A percentile compares a stretch with the other conserved stretches of the same genome.
Evolutionary conservation across 2,113 vertebrate species (phyloP).

Genomic region (Notothenia rossii): DNA sequence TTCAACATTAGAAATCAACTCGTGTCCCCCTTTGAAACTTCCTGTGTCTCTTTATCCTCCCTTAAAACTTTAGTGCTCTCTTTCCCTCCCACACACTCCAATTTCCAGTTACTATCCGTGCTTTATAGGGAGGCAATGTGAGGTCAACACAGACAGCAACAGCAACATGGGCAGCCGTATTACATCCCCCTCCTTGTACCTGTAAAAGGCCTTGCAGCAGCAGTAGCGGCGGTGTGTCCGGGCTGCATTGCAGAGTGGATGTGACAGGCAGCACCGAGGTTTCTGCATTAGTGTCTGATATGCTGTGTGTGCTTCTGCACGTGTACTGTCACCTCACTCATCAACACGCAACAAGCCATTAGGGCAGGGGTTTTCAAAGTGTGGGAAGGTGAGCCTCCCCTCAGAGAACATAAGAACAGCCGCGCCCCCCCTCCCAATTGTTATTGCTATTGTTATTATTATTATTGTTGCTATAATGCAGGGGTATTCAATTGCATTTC

Average conservation of each 20-base stretch:
- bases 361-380: too few species aligned
- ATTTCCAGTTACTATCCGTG: background rate
- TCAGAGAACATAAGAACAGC: too few species aligned
- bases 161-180: constrained; percentile 12
- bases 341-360: constrained; percentile 23
- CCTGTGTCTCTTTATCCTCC: background rate
- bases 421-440: too few species aligned
- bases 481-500: too few species aligned
- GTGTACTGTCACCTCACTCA: constrained; percentile 43
- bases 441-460: too few species aligned
- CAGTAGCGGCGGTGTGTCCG: constrained; percentile 18
- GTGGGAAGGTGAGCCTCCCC: too few species aligned
- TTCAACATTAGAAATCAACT: background rate
- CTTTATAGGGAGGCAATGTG: constrained; percentile 9
- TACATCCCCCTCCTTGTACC: constrained; percentile 21
- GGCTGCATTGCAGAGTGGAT: constrained; percentile 56
- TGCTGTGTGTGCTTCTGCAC: constrained; percentile 47
- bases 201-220: constrained; percentile 55
- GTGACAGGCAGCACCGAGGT: constrained; percentile 57
- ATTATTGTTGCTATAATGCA: too few species aligned
- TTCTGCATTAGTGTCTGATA: constrained; percentile 61
- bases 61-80: background rate
- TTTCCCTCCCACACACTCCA: background rate
- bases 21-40: background rate
- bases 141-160: constrained; percentile 25